phyloP scores from a whole-genome alignment of 2,113 vertebrate species.

The Ptyas mucosa region DNA sequence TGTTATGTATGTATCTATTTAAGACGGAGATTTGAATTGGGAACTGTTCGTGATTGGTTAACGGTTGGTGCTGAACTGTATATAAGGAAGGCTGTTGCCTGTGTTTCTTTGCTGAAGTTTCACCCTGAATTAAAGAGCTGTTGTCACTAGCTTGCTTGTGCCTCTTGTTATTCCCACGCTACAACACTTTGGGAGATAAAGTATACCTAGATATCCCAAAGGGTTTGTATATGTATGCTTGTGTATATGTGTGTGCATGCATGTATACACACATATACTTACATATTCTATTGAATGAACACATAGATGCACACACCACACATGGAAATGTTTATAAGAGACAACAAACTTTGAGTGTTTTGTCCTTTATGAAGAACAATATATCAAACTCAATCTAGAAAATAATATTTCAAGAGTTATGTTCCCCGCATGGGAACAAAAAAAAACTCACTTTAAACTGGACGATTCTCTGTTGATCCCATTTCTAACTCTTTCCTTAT shows the following conservation, averaged over 20 bases:
- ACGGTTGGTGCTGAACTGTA: too few species aligned
- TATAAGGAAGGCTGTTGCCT: too few species aligned
- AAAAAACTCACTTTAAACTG: not conserved
- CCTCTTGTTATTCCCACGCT: too few species aligned
- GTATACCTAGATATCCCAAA: not conserved
- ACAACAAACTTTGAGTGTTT: not conserved
- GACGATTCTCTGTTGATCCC: not conserved
- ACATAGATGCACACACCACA: not conserved
- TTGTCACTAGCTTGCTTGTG: too few species aligned
- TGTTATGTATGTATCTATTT: too few species aligned
- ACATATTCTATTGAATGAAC: not conserved
- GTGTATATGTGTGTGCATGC: not conserved
- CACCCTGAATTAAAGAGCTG: too few species aligned
- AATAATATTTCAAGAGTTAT: not conserved
- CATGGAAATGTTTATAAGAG: not conserved
- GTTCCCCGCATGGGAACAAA: not conserved
- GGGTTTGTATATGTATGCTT: not conserved
- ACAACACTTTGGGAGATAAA: not conserved
- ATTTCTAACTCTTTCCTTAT: not conserved
- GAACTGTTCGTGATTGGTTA: too few species aligned
- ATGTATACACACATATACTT: not conserved
- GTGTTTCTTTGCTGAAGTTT: too few species aligned
- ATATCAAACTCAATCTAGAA: not conserved
- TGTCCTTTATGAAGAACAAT: not conserved
- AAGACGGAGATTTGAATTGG: too few species aligned